Evolutionary conservation across 2,113 vertebrate genomes (phyloP), one percentile per base, ranked within the genome.

Genomic region (Falcunculus frontatus): DNA sequence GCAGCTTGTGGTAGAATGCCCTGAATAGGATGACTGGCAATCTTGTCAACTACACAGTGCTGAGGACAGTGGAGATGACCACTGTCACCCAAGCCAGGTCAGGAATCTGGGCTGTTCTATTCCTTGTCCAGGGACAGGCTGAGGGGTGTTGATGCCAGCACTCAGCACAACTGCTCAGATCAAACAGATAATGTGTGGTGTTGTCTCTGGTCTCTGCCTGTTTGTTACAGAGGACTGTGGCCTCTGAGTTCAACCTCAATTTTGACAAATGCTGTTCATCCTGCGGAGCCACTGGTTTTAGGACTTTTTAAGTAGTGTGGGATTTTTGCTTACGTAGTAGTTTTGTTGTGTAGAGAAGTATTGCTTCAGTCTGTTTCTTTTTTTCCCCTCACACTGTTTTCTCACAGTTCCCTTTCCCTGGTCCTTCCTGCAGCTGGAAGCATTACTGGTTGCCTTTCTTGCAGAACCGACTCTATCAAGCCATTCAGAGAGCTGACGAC

Each of bases 391-490:
- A 2, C 1, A 0, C 27, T 39, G 21, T 29, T n/a, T 55, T 65
- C 49, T 77, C 50, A 14, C 21, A n/a, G 26, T 72, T 86, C 29
- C 35, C 18, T 26, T 37, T 82, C 44, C 39, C 57, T 57, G 29
- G 10, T 50, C 33, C 46, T 42, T 59, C 22, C 87, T 0, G 0
- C 78, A 77, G 73, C 74, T 44, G n/a, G 75, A 73, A 52, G 62
- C 69, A 90, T 91, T 90, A 87, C 81, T 22, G 37, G 26, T 49
- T 49, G 30, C 42, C 89, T 70, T 95, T 94, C 83, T 97, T 97
- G 47, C 97, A 99, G 99, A 99, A 99, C 57, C 98, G 99, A n/a
- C 98, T 99, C 78, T 99, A 99, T 94, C 99, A 99, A 72, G 99
- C 99, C 82, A 99, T 99, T 94, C 99, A 99, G 96, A 98, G 99